Base-by-base conservation (phyloP, 1,140 invertebrate species). In the Charaxes varanes region DNA sequence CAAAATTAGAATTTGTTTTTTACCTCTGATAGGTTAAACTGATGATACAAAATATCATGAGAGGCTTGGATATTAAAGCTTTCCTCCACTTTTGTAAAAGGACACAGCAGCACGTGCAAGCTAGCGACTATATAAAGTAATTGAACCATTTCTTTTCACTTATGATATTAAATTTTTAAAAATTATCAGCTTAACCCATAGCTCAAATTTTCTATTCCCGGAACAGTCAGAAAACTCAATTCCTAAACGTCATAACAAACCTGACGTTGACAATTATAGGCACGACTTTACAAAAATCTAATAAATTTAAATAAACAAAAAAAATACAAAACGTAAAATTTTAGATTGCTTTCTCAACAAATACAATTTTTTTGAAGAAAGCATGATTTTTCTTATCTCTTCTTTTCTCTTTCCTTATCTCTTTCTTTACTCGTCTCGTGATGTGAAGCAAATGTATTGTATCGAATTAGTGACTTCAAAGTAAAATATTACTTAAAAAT, bases 11-110 rank as follows among this genome's bases (percentile, higher is more conserved):
- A 50, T 64, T 54, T 59, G 48, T 38, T 30, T 48, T 53, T 53
- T 88, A 97, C 96, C 90, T 95, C 81, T 21, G 91, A 85, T 38
- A 99, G 86, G 85, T 97, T 94, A 72, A 86, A 84, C 41, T 91
- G 87, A 69, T 96, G 90, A 83, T 96, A 98, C 7, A 99, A 85
- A 56, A 99, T 88, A 86, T 99, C 98, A 86, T 99, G 98, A 76
- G 94, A 94, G 6, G 98, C 98, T 87, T 99, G 95, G 11, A 99
- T 86, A 85, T 99, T 99, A 69, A 99, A 99, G 85, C 97, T 99
- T 87, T 99, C 98, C 85, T 99, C 98, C 5, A 99, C 98, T 92
- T 99, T 99, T 1, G 97, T 99, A 72, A 93, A 99, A 26, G 98
- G 97, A 72, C 95, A 97, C 51, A 94, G 88, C 31, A 96, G 64